Evolutionary conservation across 2,113 vertebrate species (phyloP), one percentile per base, ranked within the genome.

Genomic region (Dicrurus megarhynchus): DNA sequence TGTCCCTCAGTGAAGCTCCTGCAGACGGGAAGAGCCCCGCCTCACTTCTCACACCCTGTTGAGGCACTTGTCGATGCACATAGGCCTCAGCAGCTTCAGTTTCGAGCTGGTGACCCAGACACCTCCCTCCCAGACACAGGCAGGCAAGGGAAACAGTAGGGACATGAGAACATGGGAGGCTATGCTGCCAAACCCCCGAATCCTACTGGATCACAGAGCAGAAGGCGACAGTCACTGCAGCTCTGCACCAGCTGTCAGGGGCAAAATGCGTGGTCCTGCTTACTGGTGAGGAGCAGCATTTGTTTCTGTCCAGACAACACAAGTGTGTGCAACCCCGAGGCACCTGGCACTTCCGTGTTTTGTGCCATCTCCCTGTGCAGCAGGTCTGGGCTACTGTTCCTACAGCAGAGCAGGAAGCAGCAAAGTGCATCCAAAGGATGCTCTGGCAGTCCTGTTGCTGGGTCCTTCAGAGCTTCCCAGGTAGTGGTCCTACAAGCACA

Each of bases 21-120:
- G 60, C n/a, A 33, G 28, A 27, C 2, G 6, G 17, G 17, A 18
- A 47, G 10, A 75, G 39, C 19, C 16, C 55, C 55, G 32, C 8
- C 13, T 41, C 37, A 14, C 16, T 30, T 52, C 4, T 3, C 1
- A 2, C 16, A 47, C 6, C 16, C 26, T 1, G 0, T 42, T 69
- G 37, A 83, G 53, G 21, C 0, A 5, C 28, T 41, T 60, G 6
- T 20, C n/a, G 28, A 65, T 20, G 50, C 9, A 32, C 33, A 70
- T 8, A 23, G 19, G 13, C 39, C 32, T 67, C 80, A 70, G 46
- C 39, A 84, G 35, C 30, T 75, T 33, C 4, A 7, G 4, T 49
- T 94, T 69, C 1, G 3, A 79, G 35, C 23, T 80, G 59, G 7
- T 70, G 50, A 1, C 18, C 18, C 47, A 46, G 16, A 46, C 5